Percentiles rank a stretch among this genome's conserved stretches.
Evolutionary conservation across 2,113 vertebrate genomes (phyloP).

Genomic region (Chrysochloris asiatica): DNA sequence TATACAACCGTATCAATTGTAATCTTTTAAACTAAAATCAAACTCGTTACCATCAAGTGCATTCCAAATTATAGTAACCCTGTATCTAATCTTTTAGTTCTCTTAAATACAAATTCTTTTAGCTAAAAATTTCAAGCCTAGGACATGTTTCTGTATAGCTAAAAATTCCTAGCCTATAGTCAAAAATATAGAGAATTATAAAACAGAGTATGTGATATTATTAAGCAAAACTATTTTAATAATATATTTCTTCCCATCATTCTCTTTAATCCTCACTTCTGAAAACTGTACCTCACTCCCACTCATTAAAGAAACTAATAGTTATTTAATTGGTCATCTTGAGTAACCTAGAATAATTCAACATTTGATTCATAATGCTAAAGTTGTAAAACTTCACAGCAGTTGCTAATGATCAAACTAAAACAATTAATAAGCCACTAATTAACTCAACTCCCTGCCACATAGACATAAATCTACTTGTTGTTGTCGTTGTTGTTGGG

Average conservation of each 20-base stretch:
- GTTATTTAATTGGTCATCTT: neutral
- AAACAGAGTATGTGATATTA: neutral
- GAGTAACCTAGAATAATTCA: neutral
- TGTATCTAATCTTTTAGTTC: neutral
- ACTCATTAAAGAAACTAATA: neutral
- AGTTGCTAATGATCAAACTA: neutral
- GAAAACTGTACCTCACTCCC: neutral
- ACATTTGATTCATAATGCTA: neutral
- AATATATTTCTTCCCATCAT: neutral
- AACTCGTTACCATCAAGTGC: neutral
- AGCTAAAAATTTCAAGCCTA: neutral
- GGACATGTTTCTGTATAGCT: neutral
- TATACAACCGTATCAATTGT: neutral
- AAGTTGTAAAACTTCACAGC: neutral
- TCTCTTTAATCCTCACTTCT: conserved; percentile 19
- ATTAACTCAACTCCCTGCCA: neutral
- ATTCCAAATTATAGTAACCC: neutral
- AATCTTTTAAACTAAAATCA: neutral
- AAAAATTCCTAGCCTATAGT: neutral
- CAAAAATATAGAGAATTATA: neutral
- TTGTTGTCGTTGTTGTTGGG: too few relatives aligned
- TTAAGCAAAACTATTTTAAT: conserved; percentile 30
- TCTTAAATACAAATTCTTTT: neutral
- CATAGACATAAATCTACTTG: neutral
- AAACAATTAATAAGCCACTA: neutral